Evolutionary conservation across 1,140 invertebrate species (phyloP), one percentile per base, ranked within the genome.

Genomic region (Caenorhabditis latens): DNA sequence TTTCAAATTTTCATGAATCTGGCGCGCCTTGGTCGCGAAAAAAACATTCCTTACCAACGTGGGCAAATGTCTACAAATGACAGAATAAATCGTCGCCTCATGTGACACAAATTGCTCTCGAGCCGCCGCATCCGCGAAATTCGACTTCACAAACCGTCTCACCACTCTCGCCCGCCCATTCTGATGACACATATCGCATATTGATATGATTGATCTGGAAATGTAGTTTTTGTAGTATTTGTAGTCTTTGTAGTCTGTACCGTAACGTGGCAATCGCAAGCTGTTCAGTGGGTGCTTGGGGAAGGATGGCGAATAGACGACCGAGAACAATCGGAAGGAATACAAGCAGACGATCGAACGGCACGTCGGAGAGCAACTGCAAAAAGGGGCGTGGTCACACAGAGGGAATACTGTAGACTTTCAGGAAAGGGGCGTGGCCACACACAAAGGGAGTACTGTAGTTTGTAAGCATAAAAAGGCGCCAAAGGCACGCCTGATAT

Each of bases 261-360:
- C 88, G 87, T 46, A 89, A 21, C 16, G 88, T 88, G 42, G 84
- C 79, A 24, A 89, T 85, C 4, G 86, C 86, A 7, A 90, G 63
- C 32, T 87, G 83, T 55, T 90, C 88, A 43, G 86, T 87, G 21
- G 85, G 53, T 63, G 85, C 84, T 42, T 84, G 87, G 24, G 89
- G 88, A 9, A 90, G 88, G 48, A 91, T 85, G 11, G 84, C 75
- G 65, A 92, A 90, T 14, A 92, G 87, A 3, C 91, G 88, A 61
- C 89, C 88, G 19, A 92, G 67, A 8, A 91, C 79, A 50, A 90
- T 82, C 16, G 88, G 90, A 11, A 92, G 86, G 67, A 90, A 90
- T 9, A 92, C 91, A 67, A 91, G 84, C 9, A 92, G 65, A 19
- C 84, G 86, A 32, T 85, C 84, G 67, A 91, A 86, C 0, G 91